Percentiles rank a stretch among this genome's conserved stretches.
phyloP scores from a whole-genome alignment of 2,888 invertebrate genomes.

The Cephus runcator region DNA sequence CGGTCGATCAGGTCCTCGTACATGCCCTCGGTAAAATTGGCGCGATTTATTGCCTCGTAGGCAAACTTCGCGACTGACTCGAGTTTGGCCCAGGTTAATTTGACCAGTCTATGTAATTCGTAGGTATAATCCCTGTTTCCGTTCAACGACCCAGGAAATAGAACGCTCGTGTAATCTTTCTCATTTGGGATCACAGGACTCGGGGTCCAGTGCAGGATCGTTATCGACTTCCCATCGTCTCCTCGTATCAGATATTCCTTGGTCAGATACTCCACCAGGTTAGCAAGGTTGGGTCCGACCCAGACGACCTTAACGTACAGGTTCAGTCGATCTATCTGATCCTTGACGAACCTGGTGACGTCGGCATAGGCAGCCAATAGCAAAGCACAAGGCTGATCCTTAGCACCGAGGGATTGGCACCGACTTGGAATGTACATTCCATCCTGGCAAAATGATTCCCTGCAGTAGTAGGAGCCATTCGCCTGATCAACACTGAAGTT shows the following conservation, averaged over 20 bases:
- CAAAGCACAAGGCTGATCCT: constrained; percentile 50
- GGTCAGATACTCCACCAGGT: constrained; percentile 61
- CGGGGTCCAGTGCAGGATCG: constrained; percentile 77
- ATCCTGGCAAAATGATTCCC: constrained; percentile 65
- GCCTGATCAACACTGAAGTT: constrained; percentile 49
- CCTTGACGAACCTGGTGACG: constrained; percentile 69
- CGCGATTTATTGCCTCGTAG: constrained; percentile 67
- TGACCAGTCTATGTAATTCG: constrained; percentile 75
- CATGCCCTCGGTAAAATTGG: constrained; percentile 68
- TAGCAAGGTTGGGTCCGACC: constrained; percentile 72
- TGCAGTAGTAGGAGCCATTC: constrained; percentile 65
- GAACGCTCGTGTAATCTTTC: constrained; percentile 67
- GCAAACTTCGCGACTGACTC: constrained; percentile 68
- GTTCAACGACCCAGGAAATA: constrained; percentile 67
- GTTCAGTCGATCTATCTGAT: constrained; percentile 71
- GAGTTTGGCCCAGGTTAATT: constrained; percentile 73
- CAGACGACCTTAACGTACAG: constrained; percentile 76
- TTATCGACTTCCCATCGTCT: constrained; percentile 62
- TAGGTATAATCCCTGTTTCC: constrained; percentile 68
- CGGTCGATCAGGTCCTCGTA: constrained; percentile 68
- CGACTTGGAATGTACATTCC: constrained; percentile 72
- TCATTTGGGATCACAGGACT: constrained; percentile 70
- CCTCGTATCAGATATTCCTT: constrained; percentile 41
- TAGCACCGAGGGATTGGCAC: constrained; percentile 61
- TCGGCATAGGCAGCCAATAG: constrained; percentile 68